Base-by-base conservation (phyloP, 1,140 invertebrate genomes). In the Agrypnia vestita region DNA sequence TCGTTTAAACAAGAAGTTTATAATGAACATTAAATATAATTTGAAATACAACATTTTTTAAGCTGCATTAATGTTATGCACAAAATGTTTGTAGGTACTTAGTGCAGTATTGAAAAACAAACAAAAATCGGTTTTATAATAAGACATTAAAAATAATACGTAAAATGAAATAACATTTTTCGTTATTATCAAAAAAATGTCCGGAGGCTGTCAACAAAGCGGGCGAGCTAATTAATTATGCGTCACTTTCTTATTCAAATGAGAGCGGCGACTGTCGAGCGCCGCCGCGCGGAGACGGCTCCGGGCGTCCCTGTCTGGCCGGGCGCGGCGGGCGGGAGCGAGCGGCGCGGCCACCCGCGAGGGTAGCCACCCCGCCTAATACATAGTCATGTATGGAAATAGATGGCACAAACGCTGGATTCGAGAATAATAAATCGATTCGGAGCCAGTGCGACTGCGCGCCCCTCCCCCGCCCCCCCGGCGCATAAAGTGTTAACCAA, bases 341-440 rank as follows among this genome's bases (percentile, higher is more conserved):
- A 47, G 59, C 51, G 76, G 46, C 15, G 61, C 47, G 62, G 81
- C 80, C 75, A 73, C 74, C 75, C 73, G 71, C 59, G 51, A 74
- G 71, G 71, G 71, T 59, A 74, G 71, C 71, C 71, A 74, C 71
- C 71, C 71, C 71, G 51, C 71, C 79, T 83, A 80, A 83, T 83
- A 83, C 82, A 83, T 83, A 83, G 82, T 83, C 82, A 83, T 83
- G 79, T 83, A 83, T 83, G 82, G 82, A 83, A 83, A 83, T 83
- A 83, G 82, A 81, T 83, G 79, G 71, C 79, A 77, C 82, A 83
- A 83, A 83, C 79, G 80, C 79, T 80, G 67, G 79, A 83, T 83
- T 81, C 82, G 79, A 83, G 82, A 81, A 83, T 83, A 83, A 83
- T 83, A 83, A 83, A 83, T 83, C 82, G 82, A 83, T 83, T 83